Conservation (phyloP, 2,113 vertebrate genomes). For the Machaerirhynchus nigripectus region DNA sequence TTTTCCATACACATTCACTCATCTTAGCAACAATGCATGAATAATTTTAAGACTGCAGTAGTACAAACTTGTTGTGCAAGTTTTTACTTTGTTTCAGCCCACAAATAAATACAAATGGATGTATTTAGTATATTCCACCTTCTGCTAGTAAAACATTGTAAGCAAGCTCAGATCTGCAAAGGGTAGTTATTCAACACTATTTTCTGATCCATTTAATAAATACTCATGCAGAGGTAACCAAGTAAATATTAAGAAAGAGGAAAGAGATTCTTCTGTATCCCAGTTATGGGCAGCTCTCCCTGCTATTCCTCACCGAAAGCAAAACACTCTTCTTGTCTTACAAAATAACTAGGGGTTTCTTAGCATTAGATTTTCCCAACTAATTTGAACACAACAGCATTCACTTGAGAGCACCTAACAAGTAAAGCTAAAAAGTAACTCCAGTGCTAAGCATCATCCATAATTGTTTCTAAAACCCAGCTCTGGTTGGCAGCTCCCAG, state of each 20-base stretch:
- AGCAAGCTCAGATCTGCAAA: background rate
- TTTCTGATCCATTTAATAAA: background rate
- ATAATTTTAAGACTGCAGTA: background rate
- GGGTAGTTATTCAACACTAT: background rate
- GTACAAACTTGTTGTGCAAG: background rate
- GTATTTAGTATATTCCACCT: background rate
- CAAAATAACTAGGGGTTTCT: background rate
- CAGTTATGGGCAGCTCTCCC: background rate
- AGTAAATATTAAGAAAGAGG: background rate
- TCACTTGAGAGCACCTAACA: background rate
- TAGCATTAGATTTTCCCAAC: background rate
- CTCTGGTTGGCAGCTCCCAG: background rate
- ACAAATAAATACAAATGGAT: background rate
- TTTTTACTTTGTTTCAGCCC: background rate
- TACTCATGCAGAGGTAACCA: background rate
- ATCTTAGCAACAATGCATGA: background rate
- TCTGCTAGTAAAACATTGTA: background rate
- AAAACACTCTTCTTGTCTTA: background rate
- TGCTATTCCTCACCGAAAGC: background rate
- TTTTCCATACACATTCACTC: background rate
- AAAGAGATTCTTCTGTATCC: background rate
- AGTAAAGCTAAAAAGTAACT: background rate
- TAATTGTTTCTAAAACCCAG: background rate
- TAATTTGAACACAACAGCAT: background rate
- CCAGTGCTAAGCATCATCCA: background rate